Evolutionary conservation across 92 coral and sea anemone species (phyloP).

Genomic region (Zoanthus gigantus): DNA sequence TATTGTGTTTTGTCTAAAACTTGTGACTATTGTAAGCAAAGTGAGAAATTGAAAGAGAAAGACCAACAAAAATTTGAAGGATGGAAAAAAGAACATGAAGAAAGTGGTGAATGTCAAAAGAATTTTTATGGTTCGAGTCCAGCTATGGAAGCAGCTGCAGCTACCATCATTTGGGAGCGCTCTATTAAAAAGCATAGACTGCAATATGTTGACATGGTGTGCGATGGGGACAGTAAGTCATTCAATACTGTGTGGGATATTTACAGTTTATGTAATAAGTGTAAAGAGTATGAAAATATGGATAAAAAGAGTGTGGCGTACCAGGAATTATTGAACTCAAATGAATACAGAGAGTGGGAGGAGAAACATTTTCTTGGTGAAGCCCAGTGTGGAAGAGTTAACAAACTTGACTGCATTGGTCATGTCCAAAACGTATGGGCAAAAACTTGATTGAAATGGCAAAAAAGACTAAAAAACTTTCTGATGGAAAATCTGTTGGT

Average conservation of each 20-base stretch:
- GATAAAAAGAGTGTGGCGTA: conserved; percentile 48
- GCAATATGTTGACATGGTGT: conserved; percentile 4
- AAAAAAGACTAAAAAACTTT: not conserved
- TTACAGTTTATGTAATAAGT: conserved; percentile 47
- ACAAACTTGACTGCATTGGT: not conserved
- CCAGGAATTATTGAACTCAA: conserved; percentile 20
- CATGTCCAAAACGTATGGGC: too few species aligned
- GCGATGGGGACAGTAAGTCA: not conserved
- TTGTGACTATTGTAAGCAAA: not conserved
- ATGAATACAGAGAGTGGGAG: conserved; percentile 32
- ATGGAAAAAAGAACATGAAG: conserved; percentile 6
- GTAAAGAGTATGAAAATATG: conserved; percentile 43
- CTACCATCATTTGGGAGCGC: conserved; percentile 16
- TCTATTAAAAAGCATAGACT: conserved; percentile 7
- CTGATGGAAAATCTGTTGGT: conserved; percentile 24
- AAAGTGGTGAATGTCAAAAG: not conserved
- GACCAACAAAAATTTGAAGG: not conserved
- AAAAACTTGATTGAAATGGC: not conserved
- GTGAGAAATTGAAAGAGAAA: not conserved
- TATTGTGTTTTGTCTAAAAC: not conserved
- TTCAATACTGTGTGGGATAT: conserved; percentile 53
- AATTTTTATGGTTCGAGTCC: conserved; percentile 14
- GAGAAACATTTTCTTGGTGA: conserved; percentile 28
- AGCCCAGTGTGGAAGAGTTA: conserved; percentile 21
- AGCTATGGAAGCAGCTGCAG: conserved; percentile 22